Evolutionary conservation across 2,888 invertebrate genomes (phyloP), one percentile per base, ranked within the genome.

Genomic region (Cepaea hortensis): DNA sequence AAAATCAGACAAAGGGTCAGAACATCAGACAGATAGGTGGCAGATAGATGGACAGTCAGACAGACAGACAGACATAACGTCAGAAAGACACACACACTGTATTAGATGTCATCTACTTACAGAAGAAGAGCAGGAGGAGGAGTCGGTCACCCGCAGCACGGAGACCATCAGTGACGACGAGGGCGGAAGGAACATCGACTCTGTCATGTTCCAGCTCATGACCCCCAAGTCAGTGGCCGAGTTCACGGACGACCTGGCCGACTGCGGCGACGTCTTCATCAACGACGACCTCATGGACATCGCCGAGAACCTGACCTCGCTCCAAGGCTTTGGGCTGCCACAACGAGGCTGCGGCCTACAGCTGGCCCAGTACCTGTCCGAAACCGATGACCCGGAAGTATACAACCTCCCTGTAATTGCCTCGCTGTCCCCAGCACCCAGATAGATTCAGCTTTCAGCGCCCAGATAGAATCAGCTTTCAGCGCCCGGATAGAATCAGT

Each of bases 141-240:
- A 7, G 1, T 11, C 61, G 5, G 11, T 65, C 3, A 81, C 75
- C 3, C 70, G 72, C 6, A 65, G 61, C 75, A 46, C 46, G 4
- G 46, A 70, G 15, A 79, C 81, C 3, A 50, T 81, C n/a, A 85
- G 85, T n/a, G 87, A 87, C 11, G 87, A 62, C 7, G 82, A 84
- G 18, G 87, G 82, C 6, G 82, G 82, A 9, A 62, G 50, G 11
- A 84, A 70, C 65, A 79, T 87, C 18, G 87, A 87, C 76, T 70
- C 73, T 0, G 35, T 87, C 23, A 87, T 87, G 87, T 87, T 68
- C 75, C 81, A 87, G 70, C 50, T 79, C n/a, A 87, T 87, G 87
- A 20, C 81, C 0, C 84, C 73, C 6, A 87, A 84, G 68, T 55
- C 84, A 5, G 84, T 87, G 46, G 55, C 70, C 0, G 48, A 83